Base-by-base conservation (phyloP, 2,113 vertebrate species). In the Collichthys lucidus region DNA sequence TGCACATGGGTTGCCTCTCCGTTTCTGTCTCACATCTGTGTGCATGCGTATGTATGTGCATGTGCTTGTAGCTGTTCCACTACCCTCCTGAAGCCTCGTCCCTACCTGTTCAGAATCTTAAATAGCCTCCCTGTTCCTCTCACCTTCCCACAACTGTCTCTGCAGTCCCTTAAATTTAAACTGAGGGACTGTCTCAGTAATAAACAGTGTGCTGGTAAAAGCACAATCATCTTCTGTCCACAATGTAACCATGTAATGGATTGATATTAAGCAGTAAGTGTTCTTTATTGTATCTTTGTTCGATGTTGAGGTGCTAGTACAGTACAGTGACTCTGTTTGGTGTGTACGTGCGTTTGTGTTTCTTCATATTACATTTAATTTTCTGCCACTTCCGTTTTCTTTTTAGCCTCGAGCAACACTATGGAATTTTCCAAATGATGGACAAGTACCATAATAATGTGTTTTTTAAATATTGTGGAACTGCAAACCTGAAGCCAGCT, bases 71-170 rank as follows among this genome's bases (percentile, higher is more conserved):
- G 84, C 80, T 74, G 82, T 88, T 91, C 85, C 83, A 77, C 88
- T 79, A 86, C 85, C 79, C 86, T 92, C 91, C 88, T 86, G 88
- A 87, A 91, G 88, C 85, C 92, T 92, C 74, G 0, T 91, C 76
- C 60, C 77, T 93, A 93, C 92, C 92, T 93, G 93, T 94, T 89
- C 87, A 65, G 94, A 94, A 94, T 95, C 88, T 92, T 93, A 95
- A 94, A 80, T 88, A 94, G 86, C 81, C 82, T 86, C 81, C 72
- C 77, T 47, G 74, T 90, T 90, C 82, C 71, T 85, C 91, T 89
- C 89, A 88, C 88, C 82, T 89, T 91, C 88, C 84, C 78, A 80
- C 84, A 90, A 78, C 76, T 85, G 68, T 68, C 68, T 79, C 81
- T 76, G 72, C 74, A 87, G 56, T 88, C 76, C 61, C 76, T 57